Conservation (phyloP, 2,888 invertebrate genomes). For the Emmelina monodactyla region DNA sequence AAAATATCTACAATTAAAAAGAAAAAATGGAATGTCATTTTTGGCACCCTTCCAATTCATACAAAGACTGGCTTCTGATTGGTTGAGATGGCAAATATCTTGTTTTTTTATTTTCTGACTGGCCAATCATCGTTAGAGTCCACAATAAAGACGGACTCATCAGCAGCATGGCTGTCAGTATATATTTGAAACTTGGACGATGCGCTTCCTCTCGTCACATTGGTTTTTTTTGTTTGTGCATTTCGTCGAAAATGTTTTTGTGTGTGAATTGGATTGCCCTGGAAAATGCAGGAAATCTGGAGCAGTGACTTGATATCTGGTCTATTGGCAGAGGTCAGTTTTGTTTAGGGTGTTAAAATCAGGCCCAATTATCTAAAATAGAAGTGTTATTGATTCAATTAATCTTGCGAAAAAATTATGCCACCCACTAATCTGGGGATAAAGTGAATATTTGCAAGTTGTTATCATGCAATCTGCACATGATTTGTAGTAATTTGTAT, state of each 20-base stretch:
- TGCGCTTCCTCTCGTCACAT: conserved; percentile 83
- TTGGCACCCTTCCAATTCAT: background rate
- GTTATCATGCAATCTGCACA: too few species aligned
- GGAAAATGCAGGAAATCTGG: conserved; percentile 64
- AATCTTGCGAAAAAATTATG: too few species aligned
- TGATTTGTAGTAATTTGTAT: too few species aligned
- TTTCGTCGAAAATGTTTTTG: conserved; percentile 61
- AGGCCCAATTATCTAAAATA: too few species aligned
- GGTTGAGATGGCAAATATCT: conserved; percentile 27
- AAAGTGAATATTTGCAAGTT: too few species aligned
- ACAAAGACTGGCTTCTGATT: conserved; percentile 33
- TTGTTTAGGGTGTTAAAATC: too few species aligned
- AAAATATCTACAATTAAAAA: conserved; percentile 3
- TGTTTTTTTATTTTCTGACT: conserved; percentile 36
- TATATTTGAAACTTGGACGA: conserved; percentile 91
- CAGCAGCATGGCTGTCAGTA: conserved; percentile 96
- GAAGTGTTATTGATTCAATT: too few species aligned
- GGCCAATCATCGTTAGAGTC: conserved; percentile 72
- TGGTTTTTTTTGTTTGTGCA: conserved; percentile 66
- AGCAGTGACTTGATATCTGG: conserved; percentile 52
- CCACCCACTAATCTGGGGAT: too few species aligned
- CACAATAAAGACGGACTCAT: conserved; percentile 84
- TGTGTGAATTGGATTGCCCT: conserved; percentile 58
- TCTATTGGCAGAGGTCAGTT: too few species aligned
- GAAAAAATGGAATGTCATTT: conserved; percentile 2